A percentile compares a stretch with the other conserved stretches of the same genome.
Evolutionary conservation across 2,797 vertebrate genomes (phyloP).

Genomic region (Ispidina lecontei): DNA sequence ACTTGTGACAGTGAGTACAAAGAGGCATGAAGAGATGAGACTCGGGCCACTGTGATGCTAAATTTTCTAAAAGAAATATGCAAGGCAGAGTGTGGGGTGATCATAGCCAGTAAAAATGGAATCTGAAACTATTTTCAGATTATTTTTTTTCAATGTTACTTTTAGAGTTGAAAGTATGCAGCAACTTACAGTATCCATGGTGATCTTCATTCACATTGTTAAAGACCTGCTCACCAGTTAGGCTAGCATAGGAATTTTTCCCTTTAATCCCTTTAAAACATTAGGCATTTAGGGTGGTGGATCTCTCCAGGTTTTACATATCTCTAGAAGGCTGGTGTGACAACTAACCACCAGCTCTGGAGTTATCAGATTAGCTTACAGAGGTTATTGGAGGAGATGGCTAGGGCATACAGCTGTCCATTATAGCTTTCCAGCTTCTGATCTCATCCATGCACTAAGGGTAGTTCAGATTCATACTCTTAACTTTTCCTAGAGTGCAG

Average conservation of each 20-base stretch:
- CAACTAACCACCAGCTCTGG: background rate
- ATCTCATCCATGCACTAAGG: background rate
- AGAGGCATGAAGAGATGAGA: background rate
- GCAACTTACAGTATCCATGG: background rate
- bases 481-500: conserved; percentile 2
- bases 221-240: background rate
- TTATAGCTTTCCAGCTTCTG: background rate
- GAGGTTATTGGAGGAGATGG: background rate
- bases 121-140: background rate
- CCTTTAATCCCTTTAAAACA: background rate
- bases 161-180: background rate
- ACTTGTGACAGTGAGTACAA: background rate
- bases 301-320: background rate
- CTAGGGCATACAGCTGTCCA: background rate
- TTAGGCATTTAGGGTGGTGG: background rate
- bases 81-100: background rate
- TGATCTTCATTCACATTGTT: background rate
- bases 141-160: background rate
- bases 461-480: background rate
- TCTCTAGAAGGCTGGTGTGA: background rate
- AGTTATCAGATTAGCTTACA: background rate
- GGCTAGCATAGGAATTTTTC: background rate
- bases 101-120: background rate
- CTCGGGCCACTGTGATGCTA: background rate
- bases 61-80: background rate